A percentile compares a stretch with the other conserved stretches of the same genome.
These are phyloP conservation scores for Leuctra nigra DNA, from an alignment of 2,888 invertebrate genomes.

Conservation along the genomic window DNA sequence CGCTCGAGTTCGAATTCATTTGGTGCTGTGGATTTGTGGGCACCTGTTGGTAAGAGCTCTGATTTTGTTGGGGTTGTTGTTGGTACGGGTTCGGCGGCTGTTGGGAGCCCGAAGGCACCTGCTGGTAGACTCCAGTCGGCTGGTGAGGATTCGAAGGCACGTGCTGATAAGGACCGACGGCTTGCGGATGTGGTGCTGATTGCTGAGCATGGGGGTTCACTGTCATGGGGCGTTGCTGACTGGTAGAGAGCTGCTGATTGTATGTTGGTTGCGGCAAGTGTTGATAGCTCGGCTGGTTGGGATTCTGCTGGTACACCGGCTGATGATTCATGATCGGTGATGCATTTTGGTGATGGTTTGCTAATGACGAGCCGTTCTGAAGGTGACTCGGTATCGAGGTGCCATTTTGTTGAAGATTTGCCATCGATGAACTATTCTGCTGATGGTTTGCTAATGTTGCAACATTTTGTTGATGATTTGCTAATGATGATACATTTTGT, in stretches of 20 bases:
- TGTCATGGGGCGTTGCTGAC: no score
- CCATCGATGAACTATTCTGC: conserved; percentile 22
- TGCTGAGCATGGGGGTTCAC: neutral
- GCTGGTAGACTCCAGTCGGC: neutral
- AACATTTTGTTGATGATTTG: neutral
- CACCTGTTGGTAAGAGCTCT: conserved; percentile 36
- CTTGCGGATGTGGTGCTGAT: neutral
- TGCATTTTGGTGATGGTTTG: conserved; percentile 36
- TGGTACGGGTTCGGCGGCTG: neutral
- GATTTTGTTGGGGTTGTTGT: neutral
- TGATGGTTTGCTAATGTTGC: conserved; percentile 12
- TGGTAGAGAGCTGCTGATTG: no score
- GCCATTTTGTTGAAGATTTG: conserved; percentile 32
- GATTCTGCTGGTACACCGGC: conserved; percentile 39
- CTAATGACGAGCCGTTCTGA: no score
- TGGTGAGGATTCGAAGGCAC: conserved; percentile 41
- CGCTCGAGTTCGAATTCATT: conserved; percentile 35
- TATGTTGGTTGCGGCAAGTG: conserved; percentile 30
- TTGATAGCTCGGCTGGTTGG: conserved; percentile 38
- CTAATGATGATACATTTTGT: neutral
- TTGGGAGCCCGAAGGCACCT: neutral
- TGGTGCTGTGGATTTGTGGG: conserved; percentile 25
- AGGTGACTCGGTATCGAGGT: conserved; percentile 39
- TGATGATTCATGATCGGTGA: conserved; percentile 37
- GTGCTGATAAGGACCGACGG: conserved; percentile 34